Evolutionary conservation across 2,888 invertebrate species (phyloP).

Genomic region (Idaea dimidiata): DNA sequence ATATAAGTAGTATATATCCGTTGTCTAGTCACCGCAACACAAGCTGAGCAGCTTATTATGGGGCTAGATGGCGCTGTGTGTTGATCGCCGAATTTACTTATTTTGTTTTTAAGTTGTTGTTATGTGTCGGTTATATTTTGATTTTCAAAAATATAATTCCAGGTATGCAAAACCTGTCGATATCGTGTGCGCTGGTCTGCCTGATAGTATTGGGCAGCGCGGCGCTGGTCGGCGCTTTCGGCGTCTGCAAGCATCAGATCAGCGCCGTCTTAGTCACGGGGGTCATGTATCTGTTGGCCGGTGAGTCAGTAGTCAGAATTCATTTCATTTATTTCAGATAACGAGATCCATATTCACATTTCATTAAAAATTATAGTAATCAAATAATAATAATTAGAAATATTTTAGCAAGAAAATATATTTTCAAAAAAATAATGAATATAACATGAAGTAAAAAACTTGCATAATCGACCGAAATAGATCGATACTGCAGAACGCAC

Average conservation of each 20-base stretch:
- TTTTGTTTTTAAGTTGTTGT: too few species aligned
- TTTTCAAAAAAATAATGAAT: constrained; percentile 3
- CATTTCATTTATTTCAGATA: neutral
- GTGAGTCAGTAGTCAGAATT: constrained; percentile 69
- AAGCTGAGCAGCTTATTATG: too few species aligned
- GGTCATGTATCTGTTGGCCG: constrained; percentile 95
- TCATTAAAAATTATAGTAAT: too few species aligned
- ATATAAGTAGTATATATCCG: too few species aligned
- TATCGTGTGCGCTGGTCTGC: constrained; percentile 96
- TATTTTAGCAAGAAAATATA: too few species aligned
- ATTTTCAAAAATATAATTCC: constrained; percentile 2
- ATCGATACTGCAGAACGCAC: too few species aligned
- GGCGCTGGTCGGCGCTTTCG: constrained; percentile 93
- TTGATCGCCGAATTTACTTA: too few species aligned
- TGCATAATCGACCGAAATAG: too few species aligned
- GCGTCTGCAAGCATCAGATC: constrained; percentile 94
- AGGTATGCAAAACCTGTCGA: constrained; percentile 98
- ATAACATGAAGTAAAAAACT: neutral
- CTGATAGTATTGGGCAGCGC: constrained; percentile 93
- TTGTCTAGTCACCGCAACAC: too few species aligned
- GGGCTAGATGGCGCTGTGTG: too few species aligned
- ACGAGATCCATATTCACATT: too few species aligned
- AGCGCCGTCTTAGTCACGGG: constrained; percentile 96
- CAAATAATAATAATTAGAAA: too few species aligned
- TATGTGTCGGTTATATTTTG: neutral